Base-by-base conservation (phyloP, 2,888 invertebrate genomes). In the Limenitis camilla region DNA sequence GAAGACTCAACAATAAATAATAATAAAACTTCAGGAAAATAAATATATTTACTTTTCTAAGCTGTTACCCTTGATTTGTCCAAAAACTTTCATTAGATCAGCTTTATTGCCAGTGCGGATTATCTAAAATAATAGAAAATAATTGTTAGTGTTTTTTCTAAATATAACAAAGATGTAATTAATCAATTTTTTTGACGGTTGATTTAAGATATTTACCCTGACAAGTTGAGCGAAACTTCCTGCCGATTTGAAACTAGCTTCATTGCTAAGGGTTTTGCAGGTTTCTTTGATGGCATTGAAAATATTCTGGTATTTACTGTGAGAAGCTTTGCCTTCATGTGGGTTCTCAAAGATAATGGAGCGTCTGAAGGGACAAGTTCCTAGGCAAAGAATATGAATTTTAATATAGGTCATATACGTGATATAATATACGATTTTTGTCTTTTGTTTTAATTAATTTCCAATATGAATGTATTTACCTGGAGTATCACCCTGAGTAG, bases 281-380 rank as follows among this genome's bases (percentile, higher is more conserved):
- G 92, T 90, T 6, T 91, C 89, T 48, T 90, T 90, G 27, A 94
- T 78, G 0, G 91, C 90, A 0, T 73, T 74, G 10, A 90, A 74
- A 0, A 93, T 88, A 0, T 85, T 77, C 11, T 90, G 89, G 4
- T 88, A 78, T 71, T 90, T 92, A 62, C 88, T 86, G 33, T 78
- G 73, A 53, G 63, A 82, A 1, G 68, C 74, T 10, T 65, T 76
- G 30, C 74, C 78, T 0, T 89, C 89, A 61, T 93, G 92, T 0
- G 93, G 92, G 53, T 90, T 90, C 63, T 94, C 93, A 72, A 94
- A 95, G 58, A 94, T 90, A 48, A 95, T 88, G 0, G 92, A 90
- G 49, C 88, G 88, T 0, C 87, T 72, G 5, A 74, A 67, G 1
- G 73, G 76, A 68, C 84, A 85, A 49, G 69, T 68, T 40, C 76